phyloP scores from a whole-genome alignment of 2,113 vertebrate species.

The Danio rerio region GRCz12tu NC_133191.1:25240001-25240500 shows the following conservation, averaged over 20 bases:
- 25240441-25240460: neutral
- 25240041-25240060: too few relatives aligned
- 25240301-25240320: constrained; percentile 68
- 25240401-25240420: neutral
- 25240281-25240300: constrained; percentile 44
- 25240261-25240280: constrained; percentile 72
- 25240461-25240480: constrained; percentile 33
- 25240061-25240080: neutral
- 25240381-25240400: neutral
- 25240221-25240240: constrained; percentile 52
- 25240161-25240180: neutral
- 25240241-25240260: constrained; percentile 67
- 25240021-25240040: too few relatives aligned
- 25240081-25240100: neutral
- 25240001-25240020: too few relatives aligned
- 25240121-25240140: neutral
- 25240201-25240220: constrained; percentile 46
- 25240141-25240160: neutral
- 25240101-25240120: neutral
- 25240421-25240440: neutral
- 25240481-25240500: constrained; percentile 69
- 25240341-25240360: constrained; percentile 56
- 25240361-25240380: neutral
- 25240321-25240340: constrained; percentile 1
- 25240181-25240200: constrained; percentile 24